phyloP scores from a whole-genome alignment of 1,140 invertebrate species.

The Meteorus sp. region DNA sequence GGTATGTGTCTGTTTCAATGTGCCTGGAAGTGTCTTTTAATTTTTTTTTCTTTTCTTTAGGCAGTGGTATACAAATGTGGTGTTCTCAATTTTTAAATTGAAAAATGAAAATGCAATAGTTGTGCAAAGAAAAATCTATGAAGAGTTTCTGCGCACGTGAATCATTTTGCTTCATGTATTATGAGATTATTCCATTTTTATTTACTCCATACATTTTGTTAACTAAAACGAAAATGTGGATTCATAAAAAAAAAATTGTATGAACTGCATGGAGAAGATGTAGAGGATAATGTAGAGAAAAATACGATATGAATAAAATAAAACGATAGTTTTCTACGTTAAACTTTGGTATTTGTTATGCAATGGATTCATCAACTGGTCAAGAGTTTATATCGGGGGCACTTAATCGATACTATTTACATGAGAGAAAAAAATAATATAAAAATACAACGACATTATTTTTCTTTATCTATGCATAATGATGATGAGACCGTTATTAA shows the following conservation, averaged over 20 bases:
- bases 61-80: conserved; percentile 38
- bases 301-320: conserved; percentile 39
- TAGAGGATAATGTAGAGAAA: conserved; percentile 30
- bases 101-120: background rate
- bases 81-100: conserved; percentile 14
- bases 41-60: conserved; percentile 29
- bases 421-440: conserved; percentile 20
- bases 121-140: background rate
- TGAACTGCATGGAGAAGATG: conserved; percentile 12
- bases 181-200: no score
- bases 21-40: conserved; percentile 24
- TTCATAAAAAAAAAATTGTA: conserved; percentile 1
- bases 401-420: conserved; percentile 9
- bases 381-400: background rate
- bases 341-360: conserved; percentile 59
- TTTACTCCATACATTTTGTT: background rate
- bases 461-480: conserved; percentile 5
- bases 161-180: no score
- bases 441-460: conserved; percentile 23
- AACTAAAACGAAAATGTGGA: background rate
- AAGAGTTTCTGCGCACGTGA: background rate
- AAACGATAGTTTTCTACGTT: conserved; percentile 41
- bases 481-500: conserved; percentile 8
- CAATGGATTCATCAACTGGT: conserved; percentile 34
- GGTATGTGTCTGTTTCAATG: conserved; percentile 6